These are phyloP conservation scores for Lasioglossum pauxillum DNA, from an alignment of 2,888 invertebrate genomes.

Conservation along the genomic window DNA sequence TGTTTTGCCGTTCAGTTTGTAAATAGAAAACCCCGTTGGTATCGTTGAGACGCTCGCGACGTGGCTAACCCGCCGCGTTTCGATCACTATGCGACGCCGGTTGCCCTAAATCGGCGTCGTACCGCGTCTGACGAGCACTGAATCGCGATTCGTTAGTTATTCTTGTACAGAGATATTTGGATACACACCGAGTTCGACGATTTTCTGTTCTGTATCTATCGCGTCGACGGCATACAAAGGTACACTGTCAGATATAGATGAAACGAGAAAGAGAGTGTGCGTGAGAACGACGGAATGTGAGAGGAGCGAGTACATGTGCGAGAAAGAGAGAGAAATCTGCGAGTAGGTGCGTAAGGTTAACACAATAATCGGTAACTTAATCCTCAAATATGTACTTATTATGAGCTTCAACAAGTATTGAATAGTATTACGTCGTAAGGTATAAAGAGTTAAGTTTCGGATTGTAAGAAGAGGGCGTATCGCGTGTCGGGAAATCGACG, in stretches of 20 bases:
- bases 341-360: constrained; percentile 70
- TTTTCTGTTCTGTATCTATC: constrained; percentile 80
- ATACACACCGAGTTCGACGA: constrained; percentile 72
- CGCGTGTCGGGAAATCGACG: constrained; percentile 5
- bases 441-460: constrained; percentile 56
- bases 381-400: constrained; percentile 83
- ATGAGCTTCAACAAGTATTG: constrained; percentile 84
- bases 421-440: constrained; percentile 80
- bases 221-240: constrained; percentile 68
- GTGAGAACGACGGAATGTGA: not conserved
- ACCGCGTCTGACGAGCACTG: constrained; percentile 1
- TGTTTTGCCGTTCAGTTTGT: constrained; percentile 70
- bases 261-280: constrained; percentile 45
- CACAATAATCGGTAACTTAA: constrained; percentile 77
- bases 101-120: not conserved
- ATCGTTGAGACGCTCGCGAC: constrained; percentile 48
- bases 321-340: not conserved
- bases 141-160: constrained; percentile 60
- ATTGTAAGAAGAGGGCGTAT: constrained; percentile 19
- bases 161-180: constrained; percentile 63
- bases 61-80: not conserved
- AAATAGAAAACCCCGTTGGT: constrained; percentile 65
- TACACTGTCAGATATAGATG: constrained; percentile 45
- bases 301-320: not conserved
- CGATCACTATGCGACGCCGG: not conserved